A percentile compares a stretch with the other conserved stretches of the same genome.
Evolutionary conservation across 2,888 invertebrate species (phyloP).

Genomic region (Scaeva pyrastri): DNA sequence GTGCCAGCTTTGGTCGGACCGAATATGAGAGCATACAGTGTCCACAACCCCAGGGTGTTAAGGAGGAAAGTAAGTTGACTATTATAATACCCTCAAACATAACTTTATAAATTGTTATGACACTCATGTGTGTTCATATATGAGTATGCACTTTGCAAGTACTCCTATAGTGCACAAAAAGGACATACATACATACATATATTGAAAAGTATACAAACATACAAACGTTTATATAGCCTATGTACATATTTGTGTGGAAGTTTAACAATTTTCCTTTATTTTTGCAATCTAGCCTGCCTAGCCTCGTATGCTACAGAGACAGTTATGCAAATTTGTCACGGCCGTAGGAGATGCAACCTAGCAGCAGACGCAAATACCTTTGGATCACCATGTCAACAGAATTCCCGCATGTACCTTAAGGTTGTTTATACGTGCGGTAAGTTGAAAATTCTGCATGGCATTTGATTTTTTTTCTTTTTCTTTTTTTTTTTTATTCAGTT

Average conservation of each 20-base stretch:
- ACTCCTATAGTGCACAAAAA: too few relatives aligned
- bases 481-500: too few relatives aligned
- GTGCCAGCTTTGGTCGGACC: constrained; percentile 96
- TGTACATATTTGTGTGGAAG: neutral
- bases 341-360: constrained; percentile 91
- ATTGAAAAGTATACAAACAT: neutral
- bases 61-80: constrained; percentile 92
- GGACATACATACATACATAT: neutral
- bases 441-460: constrained; percentile 80
- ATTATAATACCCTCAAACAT: constrained; percentile 28
- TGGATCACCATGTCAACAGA: constrained; percentile 91
- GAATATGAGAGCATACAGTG: constrained; percentile 95
- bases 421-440: constrained; percentile 95
- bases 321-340: constrained; percentile 94
- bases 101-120: constrained; percentile 59
- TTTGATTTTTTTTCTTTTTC: neutral
- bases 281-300: constrained; percentile 89
- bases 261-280: constrained; percentile 24
- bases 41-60: constrained; percentile 93
- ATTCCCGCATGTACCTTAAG: constrained; percentile 93
- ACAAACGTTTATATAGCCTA: neutral
- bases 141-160: neutral
- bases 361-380: constrained; percentile 94
- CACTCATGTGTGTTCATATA: constrained; percentile 38
- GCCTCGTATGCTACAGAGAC: constrained; percentile 95